Conservation (phyloP, 2,888 invertebrate species). For the Kuschelorhynchus macadamiae region DNA sequence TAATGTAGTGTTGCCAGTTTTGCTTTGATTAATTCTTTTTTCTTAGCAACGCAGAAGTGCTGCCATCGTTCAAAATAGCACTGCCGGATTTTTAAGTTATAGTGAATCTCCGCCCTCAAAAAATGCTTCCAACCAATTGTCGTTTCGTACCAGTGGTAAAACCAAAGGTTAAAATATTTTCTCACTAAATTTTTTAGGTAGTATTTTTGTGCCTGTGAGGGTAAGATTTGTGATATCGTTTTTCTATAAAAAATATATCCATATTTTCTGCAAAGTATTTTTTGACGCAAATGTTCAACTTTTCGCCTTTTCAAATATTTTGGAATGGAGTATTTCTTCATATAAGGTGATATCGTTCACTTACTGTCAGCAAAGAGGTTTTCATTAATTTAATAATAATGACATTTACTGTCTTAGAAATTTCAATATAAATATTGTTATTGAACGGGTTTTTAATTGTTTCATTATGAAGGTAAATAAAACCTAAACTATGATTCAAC, state of each 20-base stretch:
- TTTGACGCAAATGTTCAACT: constrained; percentile 52
- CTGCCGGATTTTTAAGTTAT: constrained; percentile 54
- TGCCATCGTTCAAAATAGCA: constrained; percentile 55
- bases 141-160: constrained; percentile 56
- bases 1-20: constrained; percentile 54
- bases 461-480: no score
- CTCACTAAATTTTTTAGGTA: constrained; percentile 47
- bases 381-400: no score
- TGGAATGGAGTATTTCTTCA: constrained; percentile 47
- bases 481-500: no score
- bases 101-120: constrained; percentile 59
- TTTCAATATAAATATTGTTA: no score
- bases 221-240: constrained; percentile 57
- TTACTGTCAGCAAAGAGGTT: no score
- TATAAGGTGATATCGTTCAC: no score
- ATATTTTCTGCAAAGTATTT: constrained; percentile 58
- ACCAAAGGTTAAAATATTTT: constrained; percentile 54
- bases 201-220: constrained; percentile 55
- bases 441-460: no score
- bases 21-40: constrained; percentile 50
- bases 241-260: constrained; percentile 59
- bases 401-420: no score
- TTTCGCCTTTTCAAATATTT: constrained; percentile 55
- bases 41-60: constrained; percentile 46
- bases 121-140: constrained; percentile 58